Base-by-base conservation (phyloP, 2,113 vertebrate species). In the Eubucco bourcierii region DNA sequence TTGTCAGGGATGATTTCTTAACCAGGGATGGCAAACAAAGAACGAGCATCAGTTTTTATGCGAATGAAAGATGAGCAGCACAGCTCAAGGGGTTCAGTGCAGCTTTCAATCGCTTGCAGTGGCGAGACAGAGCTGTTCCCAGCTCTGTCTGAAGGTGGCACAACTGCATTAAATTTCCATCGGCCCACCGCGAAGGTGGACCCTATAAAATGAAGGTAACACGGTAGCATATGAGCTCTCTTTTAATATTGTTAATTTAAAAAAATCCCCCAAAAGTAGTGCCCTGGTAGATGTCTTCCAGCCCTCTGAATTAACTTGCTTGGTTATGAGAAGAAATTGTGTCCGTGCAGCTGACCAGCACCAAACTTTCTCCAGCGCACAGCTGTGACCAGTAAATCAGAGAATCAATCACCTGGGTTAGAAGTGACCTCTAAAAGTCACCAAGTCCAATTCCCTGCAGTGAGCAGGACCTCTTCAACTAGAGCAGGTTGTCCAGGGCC, bases 111-210 rank as follows among this genome's bases (percentile, higher is more conserved):
- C 4, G 14, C 3, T 6, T 59, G 37, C 25, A 29, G 4, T 6
- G 39, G 23, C 12, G 25, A 41, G 58, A 12, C 31, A 4, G 25
- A 2, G 81, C 71, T 5, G 0, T 94, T 92, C 89, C 71, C 67
- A 84, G 17, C 10, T 1, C 71, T 25, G 84, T 66, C 95, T 91
- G 93, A 29, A 95, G 94, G 25, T 92, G 90, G 95, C 93, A 79
- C 55, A 76, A 55, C 2, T 28, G 84, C 5, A 66, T 95, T 87
- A 89, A 68, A 63, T 4, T 56, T 74, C 46, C 29, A 12, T 17
- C 61, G 44, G 24, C 63, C 11, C 31, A 2, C 15, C 4, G 1
- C 27, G 29, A 87, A 72, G 37, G 3, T 15, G 24, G 20, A 24
- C 9, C 5, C 5, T 16, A 10, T 29, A 28, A 81, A 67, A 72